phyloP scores from a whole-genome alignment of 2,797 vertebrate genomes.

The Poeciliopsis paucimaculata region DNA sequence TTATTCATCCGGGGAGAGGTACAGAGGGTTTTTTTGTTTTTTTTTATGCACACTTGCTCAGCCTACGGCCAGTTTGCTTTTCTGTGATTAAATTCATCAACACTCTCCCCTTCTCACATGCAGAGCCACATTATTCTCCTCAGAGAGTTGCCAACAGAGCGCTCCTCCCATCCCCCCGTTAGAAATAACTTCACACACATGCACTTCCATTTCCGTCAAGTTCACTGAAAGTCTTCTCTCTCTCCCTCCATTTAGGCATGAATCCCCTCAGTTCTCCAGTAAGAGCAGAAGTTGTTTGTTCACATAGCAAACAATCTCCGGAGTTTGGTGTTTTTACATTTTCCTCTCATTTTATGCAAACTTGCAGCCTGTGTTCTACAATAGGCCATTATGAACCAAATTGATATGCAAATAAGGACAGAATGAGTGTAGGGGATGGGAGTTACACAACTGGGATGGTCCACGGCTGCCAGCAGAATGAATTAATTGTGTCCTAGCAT shows the following conservation, averaged over 20 bases:
- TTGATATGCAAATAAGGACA: slow-evolving; percentile 70
- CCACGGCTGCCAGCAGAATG: slow-evolving; percentile 64
- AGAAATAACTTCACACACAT: slow-evolving; percentile 30
- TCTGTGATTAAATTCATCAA: slow-evolving; percentile 71
- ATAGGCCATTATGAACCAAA: slow-evolving; percentile 64
- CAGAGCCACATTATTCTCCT: slow-evolving; percentile 30
- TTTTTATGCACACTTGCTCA: slow-evolving; percentile 46
- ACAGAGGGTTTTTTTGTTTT: neutral
- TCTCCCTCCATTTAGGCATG: slow-evolving; percentile 3
- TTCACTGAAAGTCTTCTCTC: slow-evolving; percentile 23
- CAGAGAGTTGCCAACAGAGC: slow-evolving; percentile 33
- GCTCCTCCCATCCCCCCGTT: neutral
- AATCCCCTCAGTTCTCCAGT: slow-evolving; percentile 20
- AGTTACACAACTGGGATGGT: slow-evolving; percentile 57
- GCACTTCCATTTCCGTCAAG: slow-evolving; percentile 32
- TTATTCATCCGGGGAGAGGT: slow-evolving; percentile 61
- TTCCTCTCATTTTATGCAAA: slow-evolving; percentile 58
- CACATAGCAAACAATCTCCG: slow-evolving; percentile 32
- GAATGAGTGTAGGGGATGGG: slow-evolving; percentile 57
- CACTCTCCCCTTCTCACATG: slow-evolving; percentile 26
- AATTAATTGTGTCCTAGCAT: slow-evolving; percentile 74
- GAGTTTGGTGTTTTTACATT: slow-evolving; percentile 16
- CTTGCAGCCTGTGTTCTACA: slow-evolving; percentile 45
- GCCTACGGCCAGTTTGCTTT: slow-evolving; percentile 59
- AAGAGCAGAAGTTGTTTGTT: slow-evolving; percentile 19